phyloP scores from a whole-genome alignment of 2,888 invertebrate genomes.

The Eustalomyia histrio region DNA sequence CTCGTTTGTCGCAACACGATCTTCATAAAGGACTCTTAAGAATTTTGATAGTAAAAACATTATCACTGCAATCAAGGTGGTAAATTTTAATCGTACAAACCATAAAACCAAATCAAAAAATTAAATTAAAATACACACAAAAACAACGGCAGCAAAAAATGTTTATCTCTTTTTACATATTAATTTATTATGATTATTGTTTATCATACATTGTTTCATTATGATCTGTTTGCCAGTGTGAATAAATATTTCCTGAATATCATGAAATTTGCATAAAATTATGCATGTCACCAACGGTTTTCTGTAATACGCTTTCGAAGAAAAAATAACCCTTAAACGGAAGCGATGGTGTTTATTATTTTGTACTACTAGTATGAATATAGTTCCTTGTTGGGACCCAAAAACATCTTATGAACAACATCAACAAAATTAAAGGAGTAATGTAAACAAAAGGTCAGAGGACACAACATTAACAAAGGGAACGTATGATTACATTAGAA shows the following conservation, averaged over 20 bases:
- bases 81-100: slow-evolving; percentile 57
- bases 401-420: slow-evolving; percentile 19
- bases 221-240: neutral
- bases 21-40: slow-evolving; percentile 8
- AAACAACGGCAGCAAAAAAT: slow-evolving; percentile 12
- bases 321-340: slow-evolving; percentile 34
- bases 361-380: neutral
- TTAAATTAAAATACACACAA: slow-evolving; percentile 5
- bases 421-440: neutral
- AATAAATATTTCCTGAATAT: slow-evolving; percentile 2
- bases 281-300: slow-evolving; percentile 49
- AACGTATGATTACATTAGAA: slow-evolving; percentile 19
- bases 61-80: slow-evolving; percentile 51
- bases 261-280: slow-evolving; percentile 54
- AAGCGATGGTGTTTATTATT: neutral
- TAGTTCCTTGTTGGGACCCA: neutral
- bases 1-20: slow-evolving; percentile 55
- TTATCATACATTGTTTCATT: slow-evolving; percentile 3
- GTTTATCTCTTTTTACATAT: slow-evolving; percentile 12
- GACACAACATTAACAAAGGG: slow-evolving; percentile 36
- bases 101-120: slow-evolving; percentile 49
- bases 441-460: slow-evolving; percentile 58
- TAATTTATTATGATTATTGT: slow-evolving; percentile 29
- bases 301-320: neutral
- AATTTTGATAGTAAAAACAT: slow-evolving; percentile 32